Conservation (phyloP, 1,140 invertebrate genomes). For the Heliconius melpomene region DNA sequence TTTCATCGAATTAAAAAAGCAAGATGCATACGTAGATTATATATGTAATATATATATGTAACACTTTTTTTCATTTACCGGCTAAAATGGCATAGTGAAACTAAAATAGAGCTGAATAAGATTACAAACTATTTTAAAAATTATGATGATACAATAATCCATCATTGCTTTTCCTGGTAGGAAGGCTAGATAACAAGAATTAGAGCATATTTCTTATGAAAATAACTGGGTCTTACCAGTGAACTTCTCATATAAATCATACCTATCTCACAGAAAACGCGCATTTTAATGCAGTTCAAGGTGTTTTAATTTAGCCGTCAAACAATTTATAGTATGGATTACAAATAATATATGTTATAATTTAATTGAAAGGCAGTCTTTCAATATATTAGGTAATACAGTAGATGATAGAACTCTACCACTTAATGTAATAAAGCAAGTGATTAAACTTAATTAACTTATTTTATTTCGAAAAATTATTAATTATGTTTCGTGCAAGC, state of each 20-base stretch:
- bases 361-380: no score
- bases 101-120: background rate
- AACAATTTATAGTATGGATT: background rate
- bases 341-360: no score
- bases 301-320: background rate
- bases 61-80: background rate
- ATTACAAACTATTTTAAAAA: background rate
- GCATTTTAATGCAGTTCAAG: conserved; percentile 5
- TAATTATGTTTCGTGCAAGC: no score
- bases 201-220: conserved; percentile 10
- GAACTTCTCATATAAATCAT: background rate
- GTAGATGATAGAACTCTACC: no score
- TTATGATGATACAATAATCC: background rate
- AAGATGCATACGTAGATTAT: background rate
- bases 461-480: no score
- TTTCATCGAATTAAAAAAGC: background rate
- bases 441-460: no score
- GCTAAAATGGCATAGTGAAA: background rate
- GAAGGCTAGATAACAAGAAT: background rate
- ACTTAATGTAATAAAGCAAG: no score
- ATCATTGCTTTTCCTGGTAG: background rate
- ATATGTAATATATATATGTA: background rate
- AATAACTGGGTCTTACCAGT: background rate
- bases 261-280: background rate
- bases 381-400: no score